Conservation (phyloP, 2,888 invertebrate species). For the Horisme vitalbata region DNA sequence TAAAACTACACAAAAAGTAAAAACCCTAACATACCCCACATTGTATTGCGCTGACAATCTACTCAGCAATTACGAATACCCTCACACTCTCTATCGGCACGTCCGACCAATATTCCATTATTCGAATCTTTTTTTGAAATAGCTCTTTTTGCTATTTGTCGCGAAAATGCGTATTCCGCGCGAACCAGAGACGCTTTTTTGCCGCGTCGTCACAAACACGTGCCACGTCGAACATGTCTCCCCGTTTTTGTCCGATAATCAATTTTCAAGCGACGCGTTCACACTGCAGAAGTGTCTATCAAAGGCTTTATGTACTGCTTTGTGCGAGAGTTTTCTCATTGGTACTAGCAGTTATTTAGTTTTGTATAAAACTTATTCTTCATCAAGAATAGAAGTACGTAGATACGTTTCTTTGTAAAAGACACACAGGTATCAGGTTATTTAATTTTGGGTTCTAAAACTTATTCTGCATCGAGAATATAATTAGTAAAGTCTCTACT, state of each 20-base stretch:
- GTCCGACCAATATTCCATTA: slow-evolving; percentile 10
- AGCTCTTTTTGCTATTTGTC: slow-evolving; percentile 33
- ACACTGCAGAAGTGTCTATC: slow-evolving; percentile 32
- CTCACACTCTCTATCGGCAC: slow-evolving; percentile 11
- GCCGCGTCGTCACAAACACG: slow-evolving; percentile 48
- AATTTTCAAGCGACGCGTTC: slow-evolving; percentile 44
- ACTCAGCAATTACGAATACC: slow-evolving; percentile 11
- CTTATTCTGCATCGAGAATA: too few species aligned
- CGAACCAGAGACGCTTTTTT: slow-evolving; percentile 37
- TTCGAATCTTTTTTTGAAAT: slow-evolving; percentile 15
- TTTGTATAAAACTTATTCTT: too few species aligned
- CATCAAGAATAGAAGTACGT: too few species aligned
- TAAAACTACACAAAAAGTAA: too few species aligned
- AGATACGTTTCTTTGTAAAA: too few species aligned
- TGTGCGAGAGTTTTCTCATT: too few species aligned
- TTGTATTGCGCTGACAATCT: background rate
- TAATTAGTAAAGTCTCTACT: too few species aligned
- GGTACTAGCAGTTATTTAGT: too few species aligned
- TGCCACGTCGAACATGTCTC: slow-evolving; percentile 49
- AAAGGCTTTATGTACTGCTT: slow-evolving; percentile 7
- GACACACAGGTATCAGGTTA: too few species aligned
- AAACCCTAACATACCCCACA: too few species aligned
- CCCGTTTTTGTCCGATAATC: slow-evolving; percentile 55
- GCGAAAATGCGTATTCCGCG: slow-evolving; percentile 39
- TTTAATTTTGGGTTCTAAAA: too few species aligned